These are phyloP conservation scores for Drosophila algonquin DNA, from an alignment of 2,888 invertebrate species.

Conservation along the genomic window DNA sequence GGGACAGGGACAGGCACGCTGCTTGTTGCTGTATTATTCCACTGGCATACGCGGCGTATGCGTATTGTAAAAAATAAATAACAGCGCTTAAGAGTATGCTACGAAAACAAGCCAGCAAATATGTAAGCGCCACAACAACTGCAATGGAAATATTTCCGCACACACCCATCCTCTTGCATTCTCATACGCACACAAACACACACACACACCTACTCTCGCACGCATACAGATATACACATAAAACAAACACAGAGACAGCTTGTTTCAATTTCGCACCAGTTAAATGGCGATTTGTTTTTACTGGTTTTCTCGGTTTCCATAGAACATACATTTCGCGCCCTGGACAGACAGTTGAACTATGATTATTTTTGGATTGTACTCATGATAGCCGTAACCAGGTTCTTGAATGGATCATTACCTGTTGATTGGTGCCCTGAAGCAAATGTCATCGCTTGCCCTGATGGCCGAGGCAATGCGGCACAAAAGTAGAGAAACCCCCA, in stretches of 20 bases:
- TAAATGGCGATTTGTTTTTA: constrained; percentile 12
- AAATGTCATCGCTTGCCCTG: neutral
- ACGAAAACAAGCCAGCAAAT: constrained; percentile 32
- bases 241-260: constrained; percentile 10
- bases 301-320: neutral
- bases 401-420: neutral
- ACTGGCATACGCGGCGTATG: constrained; percentile 53
- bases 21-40: constrained; percentile 8
- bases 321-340: neutral
- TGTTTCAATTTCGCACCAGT: constrained; percentile 20
- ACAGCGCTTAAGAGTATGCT: constrained; percentile 57
- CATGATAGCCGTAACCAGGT: neutral
- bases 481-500: neutral
- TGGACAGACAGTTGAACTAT: neutral
- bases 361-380: neutral
- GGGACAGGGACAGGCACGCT: no score
- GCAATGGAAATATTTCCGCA: constrained; percentile 20
- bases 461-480: neutral
- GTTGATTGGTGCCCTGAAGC: neutral
- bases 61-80: constrained; percentile 64
- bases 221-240: neutral
- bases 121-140: constrained; percentile 19
- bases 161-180: neutral
- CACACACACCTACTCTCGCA: neutral
- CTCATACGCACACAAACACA: neutral